Conservation (phyloP, 2,888 invertebrate genomes). For the Frankliniella fusca region DNA sequence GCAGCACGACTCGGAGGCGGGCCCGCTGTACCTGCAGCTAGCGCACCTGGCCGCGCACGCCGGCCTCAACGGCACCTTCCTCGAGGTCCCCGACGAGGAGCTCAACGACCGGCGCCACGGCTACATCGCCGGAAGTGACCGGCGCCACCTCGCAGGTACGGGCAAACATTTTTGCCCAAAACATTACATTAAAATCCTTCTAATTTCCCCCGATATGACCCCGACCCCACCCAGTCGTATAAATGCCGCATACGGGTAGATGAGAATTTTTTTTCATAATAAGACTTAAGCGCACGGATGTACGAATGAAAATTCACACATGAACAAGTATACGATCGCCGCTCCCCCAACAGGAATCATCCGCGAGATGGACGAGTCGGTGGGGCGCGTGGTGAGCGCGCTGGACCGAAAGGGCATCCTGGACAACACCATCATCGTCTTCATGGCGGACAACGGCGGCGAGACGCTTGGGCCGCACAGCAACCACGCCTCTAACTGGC, state of each 20-base stretch:
- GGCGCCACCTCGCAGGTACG: not conserved
- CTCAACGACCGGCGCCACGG: slow-evolving; percentile 55
- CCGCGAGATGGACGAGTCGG: slow-evolving; percentile 50
- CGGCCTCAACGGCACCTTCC: slow-evolving; percentile 62
- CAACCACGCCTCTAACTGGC: slow-evolving; percentile 57
- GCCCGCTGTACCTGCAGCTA: slow-evolving; percentile 73
- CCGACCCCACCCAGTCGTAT: no score
- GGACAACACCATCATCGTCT: slow-evolving; percentile 58
- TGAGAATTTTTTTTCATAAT: no score
- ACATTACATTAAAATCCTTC: no score
- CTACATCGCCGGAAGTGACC: slow-evolving; percentile 56
- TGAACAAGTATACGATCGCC: no score
- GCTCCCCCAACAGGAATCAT: not conserved
- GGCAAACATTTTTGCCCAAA: not conserved
- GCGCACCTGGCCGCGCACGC: slow-evolving; percentile 77
- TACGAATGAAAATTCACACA: no score
- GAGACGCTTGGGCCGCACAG: slow-evolving; percentile 52
- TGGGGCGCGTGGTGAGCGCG: slow-evolving; percentile 54
- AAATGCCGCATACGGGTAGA: no score
- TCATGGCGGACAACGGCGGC: slow-evolving; percentile 60
- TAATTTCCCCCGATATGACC: no score
- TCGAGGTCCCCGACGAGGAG: slow-evolving; percentile 67
- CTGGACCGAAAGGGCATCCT: slow-evolving; percentile 53
- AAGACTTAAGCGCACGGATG: no score
- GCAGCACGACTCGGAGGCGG: slow-evolving; percentile 45